Evolutionary conservation across 2,888 invertebrate genomes (phyloP).

Genomic region (Leucozona laternaria): DNA sequence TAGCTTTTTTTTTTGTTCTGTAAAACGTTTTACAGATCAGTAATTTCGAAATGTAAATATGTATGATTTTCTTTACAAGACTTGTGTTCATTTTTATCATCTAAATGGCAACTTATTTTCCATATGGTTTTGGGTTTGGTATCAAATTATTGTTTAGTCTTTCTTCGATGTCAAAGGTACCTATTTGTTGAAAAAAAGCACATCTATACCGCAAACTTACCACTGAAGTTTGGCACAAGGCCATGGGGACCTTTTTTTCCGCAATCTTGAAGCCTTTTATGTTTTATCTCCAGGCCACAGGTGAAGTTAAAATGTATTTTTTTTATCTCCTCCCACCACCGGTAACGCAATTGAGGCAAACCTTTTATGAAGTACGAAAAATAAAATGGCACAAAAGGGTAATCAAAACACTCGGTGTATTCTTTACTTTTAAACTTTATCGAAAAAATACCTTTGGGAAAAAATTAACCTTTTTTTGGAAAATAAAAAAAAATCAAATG

Average conservation of each 20-base stretch:
- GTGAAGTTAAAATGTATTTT: conserved; percentile 13
- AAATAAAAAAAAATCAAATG: conserved; percentile 59
- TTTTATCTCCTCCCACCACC: conserved; percentile 17
- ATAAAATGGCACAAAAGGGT: conserved; percentile 11
- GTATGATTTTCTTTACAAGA: neutral
- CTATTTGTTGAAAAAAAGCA: neutral
- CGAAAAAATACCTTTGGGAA: neutral
- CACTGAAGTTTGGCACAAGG: conserved; percentile 89
- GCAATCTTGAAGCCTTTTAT: conserved; percentile 81
- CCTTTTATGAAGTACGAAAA: neutral
- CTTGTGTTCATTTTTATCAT: neutral
- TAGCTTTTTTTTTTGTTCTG: neutral
- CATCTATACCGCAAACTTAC: conserved; percentile 82
- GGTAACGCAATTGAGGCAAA: conserved; percentile 32
- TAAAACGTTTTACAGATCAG: neutral
- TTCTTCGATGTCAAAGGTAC: neutral
- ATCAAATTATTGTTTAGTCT: neutral
- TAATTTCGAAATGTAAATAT: neutral
- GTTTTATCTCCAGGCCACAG: conserved; percentile 12
- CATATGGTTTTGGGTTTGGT: conserved; percentile 19
- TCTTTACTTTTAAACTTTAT: neutral
- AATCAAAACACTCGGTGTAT: neutral
- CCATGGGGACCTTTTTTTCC: conserved; percentile 85
- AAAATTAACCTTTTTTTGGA: conserved; percentile 32
- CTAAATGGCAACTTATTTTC: neutral